Evolutionary conservation across 2,113 vertebrate species (phyloP).

Genomic region (Pelecanus crispus): DNA sequence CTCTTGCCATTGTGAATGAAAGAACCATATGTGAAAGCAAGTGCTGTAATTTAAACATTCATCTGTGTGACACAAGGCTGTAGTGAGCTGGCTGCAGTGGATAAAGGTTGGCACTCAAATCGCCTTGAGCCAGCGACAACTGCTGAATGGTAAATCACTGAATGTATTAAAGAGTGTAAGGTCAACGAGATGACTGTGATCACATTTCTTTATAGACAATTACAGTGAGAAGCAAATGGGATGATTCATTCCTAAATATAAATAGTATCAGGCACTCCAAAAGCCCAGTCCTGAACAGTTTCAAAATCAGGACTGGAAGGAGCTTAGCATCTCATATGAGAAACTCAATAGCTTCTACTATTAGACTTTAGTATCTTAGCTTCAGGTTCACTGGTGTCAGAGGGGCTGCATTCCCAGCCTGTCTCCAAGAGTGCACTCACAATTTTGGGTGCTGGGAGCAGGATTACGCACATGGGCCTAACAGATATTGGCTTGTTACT

Average conservation of each 20-base stretch:
- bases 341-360: background rate
- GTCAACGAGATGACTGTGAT: background rate
- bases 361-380: background rate
- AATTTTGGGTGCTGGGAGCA: background rate
- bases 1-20: background rate
- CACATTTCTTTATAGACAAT: background rate
- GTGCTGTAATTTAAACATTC: background rate
- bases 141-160: background rate
- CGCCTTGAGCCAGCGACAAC: background rate
- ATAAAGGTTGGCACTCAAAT: background rate
- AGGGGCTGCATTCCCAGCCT: background rate
- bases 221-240: background rate
- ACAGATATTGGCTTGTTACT: background rate
- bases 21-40: background rate
- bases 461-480: background rate
- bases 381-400: background rate
- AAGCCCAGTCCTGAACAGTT: background rate
- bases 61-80: background rate
- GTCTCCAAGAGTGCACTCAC: background rate
- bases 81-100: background rate
- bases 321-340: background rate
- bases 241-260: slow-evolving; percentile 16
- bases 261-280: background rate
- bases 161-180: background rate
- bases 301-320: background rate